Percentiles rank a stretch among this genome's conserved stretches.
Evolutionary conservation across 2,888 invertebrate genomes (phyloP).

Genomic region (Oxyteleia sp.): DNA sequence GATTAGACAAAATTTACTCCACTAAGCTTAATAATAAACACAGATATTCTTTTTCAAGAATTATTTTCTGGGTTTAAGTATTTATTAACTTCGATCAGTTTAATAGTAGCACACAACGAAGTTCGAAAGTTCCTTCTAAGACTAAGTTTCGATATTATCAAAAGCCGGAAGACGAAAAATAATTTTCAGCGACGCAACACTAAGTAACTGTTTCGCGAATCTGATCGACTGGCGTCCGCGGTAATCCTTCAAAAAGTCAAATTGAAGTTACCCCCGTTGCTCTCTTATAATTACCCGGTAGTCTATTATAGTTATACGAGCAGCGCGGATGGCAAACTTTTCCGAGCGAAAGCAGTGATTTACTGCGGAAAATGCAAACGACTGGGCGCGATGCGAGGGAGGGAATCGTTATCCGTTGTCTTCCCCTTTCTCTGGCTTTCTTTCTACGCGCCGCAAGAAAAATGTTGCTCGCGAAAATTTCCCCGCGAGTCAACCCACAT

Average conservation of each 20-base stretch:
- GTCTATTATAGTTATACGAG: slow-evolving; percentile 71
- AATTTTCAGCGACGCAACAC: slow-evolving; percentile 2
- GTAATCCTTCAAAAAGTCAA: slow-evolving; percentile 64
- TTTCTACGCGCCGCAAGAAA: slow-evolving; percentile 53
- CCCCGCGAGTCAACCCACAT: slow-evolving; percentile 27
- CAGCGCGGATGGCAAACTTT: slow-evolving; percentile 67
- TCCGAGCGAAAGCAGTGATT: slow-evolving; percentile 68
- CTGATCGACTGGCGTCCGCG: slow-evolving; percentile 46
- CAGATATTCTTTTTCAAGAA: too few relatives aligned
- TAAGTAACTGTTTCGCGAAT: slow-evolving; percentile 35
- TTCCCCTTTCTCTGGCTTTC: slow-evolving; percentile 63
- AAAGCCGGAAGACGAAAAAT: slow-evolving; percentile 5
- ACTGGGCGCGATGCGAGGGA: slow-evolving; percentile 44
- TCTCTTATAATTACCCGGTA: slow-evolving; percentile 69
- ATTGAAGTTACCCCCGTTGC: slow-evolving; percentile 60
- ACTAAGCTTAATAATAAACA: too few relatives aligned
- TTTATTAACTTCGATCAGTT: not conserved
- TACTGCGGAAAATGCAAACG: slow-evolving; percentile 72
- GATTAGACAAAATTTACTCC: too few relatives aligned
- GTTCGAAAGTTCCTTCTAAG: not conserved
- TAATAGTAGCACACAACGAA: not conserved
- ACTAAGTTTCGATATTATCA: not conserved
- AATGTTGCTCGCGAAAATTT: slow-evolving; percentile 59
- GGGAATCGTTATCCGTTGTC: slow-evolving; percentile 71
- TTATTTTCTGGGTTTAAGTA: too few relatives aligned